Conservation (phyloP, 2,888 invertebrate genomes). For the Caenorhabditis sp. region DNA sequence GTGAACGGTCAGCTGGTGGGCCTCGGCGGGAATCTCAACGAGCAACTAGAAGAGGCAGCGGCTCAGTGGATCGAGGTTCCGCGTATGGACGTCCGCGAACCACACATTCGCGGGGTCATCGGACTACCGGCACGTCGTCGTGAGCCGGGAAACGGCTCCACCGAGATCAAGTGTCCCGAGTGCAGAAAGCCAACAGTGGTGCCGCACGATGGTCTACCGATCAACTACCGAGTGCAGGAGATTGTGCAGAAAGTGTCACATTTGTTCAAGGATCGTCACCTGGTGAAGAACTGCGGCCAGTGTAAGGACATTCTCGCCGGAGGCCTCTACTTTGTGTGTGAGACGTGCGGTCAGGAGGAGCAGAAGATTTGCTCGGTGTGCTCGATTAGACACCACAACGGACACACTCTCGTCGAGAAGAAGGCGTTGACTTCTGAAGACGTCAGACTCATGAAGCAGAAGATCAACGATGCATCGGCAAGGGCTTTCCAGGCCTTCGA, state of each 20-base stretch:
- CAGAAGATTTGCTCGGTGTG: constrained; percentile 65
- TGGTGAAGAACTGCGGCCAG: constrained; percentile 28
- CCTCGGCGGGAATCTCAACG: constrained; percentile 11
- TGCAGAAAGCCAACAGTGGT: constrained; percentile 68
- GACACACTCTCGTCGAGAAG: constrained; percentile 62
- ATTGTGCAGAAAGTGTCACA: constrained; percentile 56
- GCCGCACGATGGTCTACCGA: constrained; percentile 66
- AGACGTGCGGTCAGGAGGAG: constrained; percentile 22
- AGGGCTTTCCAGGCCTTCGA: constrained; percentile 45
- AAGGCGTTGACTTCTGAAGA: constrained; percentile 48
- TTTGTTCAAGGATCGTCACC: constrained; percentile 31
- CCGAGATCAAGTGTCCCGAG: constrained; percentile 69
- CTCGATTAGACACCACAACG: constrained; percentile 69
- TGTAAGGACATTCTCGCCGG: constrained; percentile 34
- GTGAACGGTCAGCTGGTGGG: neutral
- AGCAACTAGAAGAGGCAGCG: neutral
- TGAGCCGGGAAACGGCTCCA: constrained; percentile 3
- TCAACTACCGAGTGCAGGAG: constrained; percentile 63
- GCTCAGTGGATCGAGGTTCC: constrained; percentile 29
- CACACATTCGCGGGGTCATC: constrained; percentile 27
- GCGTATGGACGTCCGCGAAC: constrained; percentile 22
- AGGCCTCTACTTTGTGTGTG: constrained; percentile 60
- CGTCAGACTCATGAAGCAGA: constrained; percentile 41
- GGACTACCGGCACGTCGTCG: constrained; percentile 10
- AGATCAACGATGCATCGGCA: constrained; percentile 30